Percentiles rank a stretch among this genome's conserved stretches.
Evolutionary conservation across 37 sponge, comb jelly and placozoan genomes (phyloP).

Genomic region (Ianthella basta): DNA sequence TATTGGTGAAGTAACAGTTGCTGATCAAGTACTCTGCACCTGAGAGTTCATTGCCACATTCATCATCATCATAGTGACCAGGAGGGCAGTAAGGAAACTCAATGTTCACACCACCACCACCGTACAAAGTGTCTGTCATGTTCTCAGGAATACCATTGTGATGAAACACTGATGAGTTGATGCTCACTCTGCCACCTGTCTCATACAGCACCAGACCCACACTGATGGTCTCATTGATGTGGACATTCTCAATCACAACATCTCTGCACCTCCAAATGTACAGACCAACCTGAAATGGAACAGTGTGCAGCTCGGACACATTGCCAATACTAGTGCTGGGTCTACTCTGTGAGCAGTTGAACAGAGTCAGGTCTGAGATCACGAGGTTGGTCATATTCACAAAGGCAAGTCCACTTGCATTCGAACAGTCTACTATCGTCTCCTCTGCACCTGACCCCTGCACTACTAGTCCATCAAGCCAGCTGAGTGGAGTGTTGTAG

Average conservation of each 20-base stretch:
- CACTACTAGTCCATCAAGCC: background rate
- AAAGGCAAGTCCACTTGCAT: background rate
- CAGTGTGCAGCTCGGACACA: background rate
- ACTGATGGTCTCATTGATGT: constrained; percentile 12
- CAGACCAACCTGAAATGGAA: constrained; percentile 8
- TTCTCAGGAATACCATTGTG: constrained; percentile 9
- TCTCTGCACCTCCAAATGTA: constrained; percentile 12
- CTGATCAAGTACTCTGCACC: background rate
- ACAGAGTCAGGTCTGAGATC: constrained; percentile 2
- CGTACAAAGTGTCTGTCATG: background rate
- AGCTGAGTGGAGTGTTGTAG: background rate
- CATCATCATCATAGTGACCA: constrained; percentile 1
- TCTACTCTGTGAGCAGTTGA: background rate
- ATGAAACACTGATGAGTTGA: background rate
- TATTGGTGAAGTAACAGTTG: constrained; percentile 15
- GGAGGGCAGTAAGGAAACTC: constrained; percentile 24
- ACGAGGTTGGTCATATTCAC: constrained; percentile 17
- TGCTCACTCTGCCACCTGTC: constrained; percentile 8
- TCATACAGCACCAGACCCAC: constrained; percentile 21
- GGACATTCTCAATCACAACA: background rate
- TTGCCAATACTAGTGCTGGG: constrained; percentile 7
- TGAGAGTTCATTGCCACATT: background rate
- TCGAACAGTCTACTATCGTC: constrained; percentile 3
- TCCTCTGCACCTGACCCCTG: background rate
- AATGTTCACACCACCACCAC: constrained; percentile 24